Base-by-base conservation (phyloP, 2,888 invertebrate genomes). In the Hirtodrosophila duncani region DNA sequence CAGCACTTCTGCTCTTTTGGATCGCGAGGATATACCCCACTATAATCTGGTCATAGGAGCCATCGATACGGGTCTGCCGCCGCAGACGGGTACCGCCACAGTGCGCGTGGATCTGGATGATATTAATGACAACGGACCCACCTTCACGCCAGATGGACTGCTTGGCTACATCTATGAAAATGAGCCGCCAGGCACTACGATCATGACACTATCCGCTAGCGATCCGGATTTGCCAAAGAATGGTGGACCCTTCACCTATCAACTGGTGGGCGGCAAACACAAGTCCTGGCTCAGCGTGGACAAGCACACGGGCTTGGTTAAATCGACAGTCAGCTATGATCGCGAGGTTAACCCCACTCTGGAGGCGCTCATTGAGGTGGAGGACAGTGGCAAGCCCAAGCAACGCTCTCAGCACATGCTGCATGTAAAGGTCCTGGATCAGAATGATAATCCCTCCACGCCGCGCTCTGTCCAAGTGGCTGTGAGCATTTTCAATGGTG, bases 111-210 rank as follows among this genome's bases (percentile, higher is more conserved):
- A 91, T 14, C 84, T 98, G 1, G 89, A 91, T 5, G 97, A 98
- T 84, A 90, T 96, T n/a, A 98, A 98, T 83, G 97, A 98, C 82
- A 97, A 97, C 83, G 95, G 95, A 0, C 98, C 97, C 0, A 87
- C 91, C 21, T 95, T 98, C 80, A 92, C 93, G 62, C 88, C 92
- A 0, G 88, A 89, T 1, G 91, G 91, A 62, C 90, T 93, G 11
- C 86, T 92, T 27, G 97, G 95, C 0, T 91, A 92, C 61, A 92
- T 98, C 0, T 90, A 91, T 46, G 98, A 98, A 87, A 96, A 97
- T 82, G 94, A 95, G 84, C 94, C 94, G 0, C 90, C 93, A 0
- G 93, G 92, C 50, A 94, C 95, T 0, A 92, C 91, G 63, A 92
- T 97, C 7, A 92, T 94, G 89, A 93, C 93, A 0, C 88, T 98